These are phyloP conservation scores for Spea multiplicata DNA, from an alignment of 2,113 vertebrate species.

Conservation along the genomic window DNA sequence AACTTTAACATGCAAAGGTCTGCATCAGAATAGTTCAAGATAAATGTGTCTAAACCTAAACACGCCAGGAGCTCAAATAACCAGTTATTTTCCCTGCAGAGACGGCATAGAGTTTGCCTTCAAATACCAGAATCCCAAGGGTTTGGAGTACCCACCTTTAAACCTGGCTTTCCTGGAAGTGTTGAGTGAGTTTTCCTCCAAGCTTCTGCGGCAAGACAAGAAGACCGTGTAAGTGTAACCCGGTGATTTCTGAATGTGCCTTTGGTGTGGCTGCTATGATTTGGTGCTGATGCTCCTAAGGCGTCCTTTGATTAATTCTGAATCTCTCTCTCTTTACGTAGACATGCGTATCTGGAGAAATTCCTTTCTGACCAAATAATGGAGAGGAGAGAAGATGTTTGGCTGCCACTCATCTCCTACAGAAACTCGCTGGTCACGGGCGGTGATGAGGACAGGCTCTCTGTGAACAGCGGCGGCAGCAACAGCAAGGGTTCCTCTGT, in stretches of 20 bases:
- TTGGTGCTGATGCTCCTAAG: too few species aligned
- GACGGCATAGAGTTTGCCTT: conserved; percentile 98
- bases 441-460: conserved; percentile 93
- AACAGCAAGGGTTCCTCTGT: conserved; percentile 94
- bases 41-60: too few species aligned
- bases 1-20: neutral
- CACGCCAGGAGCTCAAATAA: too few species aligned
- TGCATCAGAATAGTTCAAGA: neutral
- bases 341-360: conserved; percentile 95
- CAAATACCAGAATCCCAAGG: conserved; percentile 95
- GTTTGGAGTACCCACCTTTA: conserved; percentile 89
- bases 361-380: conserved; percentile 97
- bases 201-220: conserved; percentile 94
- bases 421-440: conserved; percentile 94
- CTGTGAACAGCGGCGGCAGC: conserved; percentile 90
- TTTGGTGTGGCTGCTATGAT: too few species aligned
- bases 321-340: conserved; percentile 55
- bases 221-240: conserved; percentile 92
- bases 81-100: conserved; percentile 58
- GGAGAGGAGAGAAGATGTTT: conserved; percentile 94
- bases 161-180: conserved; percentile 97
- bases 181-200: conserved; percentile 96
- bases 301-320: too few species aligned
- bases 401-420: conserved; percentile 97
- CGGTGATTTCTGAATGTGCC: too few species aligned